Evolutionary conservation across 1,140 invertebrate genomes (phyloP).

Genomic region (Ruditapes philippinarum): DNA sequence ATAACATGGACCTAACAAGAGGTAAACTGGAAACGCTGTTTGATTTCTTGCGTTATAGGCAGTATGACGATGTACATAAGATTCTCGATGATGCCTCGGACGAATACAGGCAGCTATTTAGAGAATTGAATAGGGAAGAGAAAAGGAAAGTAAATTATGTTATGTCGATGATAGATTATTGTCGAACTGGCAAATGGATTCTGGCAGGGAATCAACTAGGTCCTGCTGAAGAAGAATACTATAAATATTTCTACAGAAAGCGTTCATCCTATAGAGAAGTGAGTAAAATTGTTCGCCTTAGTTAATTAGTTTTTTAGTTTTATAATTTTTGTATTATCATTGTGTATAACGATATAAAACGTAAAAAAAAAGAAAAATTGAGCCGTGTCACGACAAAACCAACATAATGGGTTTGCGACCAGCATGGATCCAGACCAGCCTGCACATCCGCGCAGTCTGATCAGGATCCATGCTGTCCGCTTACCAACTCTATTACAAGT

Average conservation of each 20-base stretch:
- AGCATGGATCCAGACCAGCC: too few relatives aligned
- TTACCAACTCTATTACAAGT: too few relatives aligned
- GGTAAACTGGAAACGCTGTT: conserved; percentile 30
- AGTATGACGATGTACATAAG: neutral
- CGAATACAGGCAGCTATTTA: neutral
- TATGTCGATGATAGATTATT: conserved; percentile 43
- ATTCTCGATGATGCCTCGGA: conserved; percentile 10
- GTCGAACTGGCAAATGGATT: neutral
- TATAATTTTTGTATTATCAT: too few relatives aligned
- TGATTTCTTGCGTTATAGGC: conserved; percentile 15
- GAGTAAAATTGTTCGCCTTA: neutral
- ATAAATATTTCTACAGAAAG: conserved; percentile 44
- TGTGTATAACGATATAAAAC: too few relatives aligned
- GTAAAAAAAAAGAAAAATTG: too few relatives aligned
- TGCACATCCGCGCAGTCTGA: too few relatives aligned
- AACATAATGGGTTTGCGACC: too few relatives aligned
- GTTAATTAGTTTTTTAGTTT: too few relatives aligned
- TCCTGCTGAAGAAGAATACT: conserved; percentile 32
- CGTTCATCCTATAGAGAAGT: neutral
- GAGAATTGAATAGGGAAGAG: neutral
- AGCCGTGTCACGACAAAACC: too few relatives aligned
- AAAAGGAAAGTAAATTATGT: conserved; percentile 41
- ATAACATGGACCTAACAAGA: neutral
- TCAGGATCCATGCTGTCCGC: too few relatives aligned
- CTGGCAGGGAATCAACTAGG: neutral